Evolutionary conservation across 2,797 vertebrate species (phyloP).

Genomic region (Crypturellus tataupa): DNA sequence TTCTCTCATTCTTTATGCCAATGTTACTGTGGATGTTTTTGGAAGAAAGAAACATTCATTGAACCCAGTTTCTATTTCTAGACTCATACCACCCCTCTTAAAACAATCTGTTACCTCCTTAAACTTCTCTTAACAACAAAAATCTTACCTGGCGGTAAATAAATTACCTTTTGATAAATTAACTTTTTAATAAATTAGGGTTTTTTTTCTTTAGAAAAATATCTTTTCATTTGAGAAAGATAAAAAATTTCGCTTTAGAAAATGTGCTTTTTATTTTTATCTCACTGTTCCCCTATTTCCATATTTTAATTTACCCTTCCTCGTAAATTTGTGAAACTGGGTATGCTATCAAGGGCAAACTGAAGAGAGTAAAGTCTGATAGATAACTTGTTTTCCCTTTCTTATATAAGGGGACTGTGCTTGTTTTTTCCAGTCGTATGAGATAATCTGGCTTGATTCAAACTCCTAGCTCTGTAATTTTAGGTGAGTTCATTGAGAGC

Average conservation of each 20-base stretch:
- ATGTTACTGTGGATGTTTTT: background rate
- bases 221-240: background rate
- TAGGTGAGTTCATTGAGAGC: background rate
- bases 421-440: background rate
- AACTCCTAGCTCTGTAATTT: background rate
- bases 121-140: background rate
- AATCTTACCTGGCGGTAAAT: background rate
- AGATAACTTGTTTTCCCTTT: background rate
- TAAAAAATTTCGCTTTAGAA: background rate
- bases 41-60: background rate
- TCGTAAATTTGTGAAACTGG: background rate
- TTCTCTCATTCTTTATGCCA: background rate
- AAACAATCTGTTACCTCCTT: background rate
- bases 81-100: background rate
- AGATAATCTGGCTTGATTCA: background rate
- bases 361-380: background rate
- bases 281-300: background rate
- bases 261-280: background rate
- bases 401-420: fast-evolving
- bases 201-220: background rate
- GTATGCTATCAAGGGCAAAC: background rate
- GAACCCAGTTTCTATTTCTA: background rate
- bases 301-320: background rate
- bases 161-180: background rate
- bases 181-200: background rate